phyloP scores from a whole-genome alignment of 2,113 vertebrate species.

The Psephotus haematonotus region DNA sequence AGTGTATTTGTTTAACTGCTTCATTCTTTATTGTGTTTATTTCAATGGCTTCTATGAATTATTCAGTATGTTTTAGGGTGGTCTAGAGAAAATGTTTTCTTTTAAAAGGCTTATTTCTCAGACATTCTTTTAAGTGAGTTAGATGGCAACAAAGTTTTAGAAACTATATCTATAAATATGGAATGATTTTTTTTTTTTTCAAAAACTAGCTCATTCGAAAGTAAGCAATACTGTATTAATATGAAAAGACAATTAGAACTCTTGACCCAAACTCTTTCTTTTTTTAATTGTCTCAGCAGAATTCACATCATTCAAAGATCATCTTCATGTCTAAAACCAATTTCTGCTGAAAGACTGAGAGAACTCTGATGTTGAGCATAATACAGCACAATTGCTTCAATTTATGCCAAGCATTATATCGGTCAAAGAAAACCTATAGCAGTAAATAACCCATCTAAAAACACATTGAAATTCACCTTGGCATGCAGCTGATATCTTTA shows the following conservation, averaged over 20 bases:
- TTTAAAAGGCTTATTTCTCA: constrained; percentile 67
- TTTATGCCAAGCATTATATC: constrained; percentile 8
- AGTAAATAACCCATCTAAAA: not conserved
- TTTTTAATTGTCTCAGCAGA: constrained; percentile 69
- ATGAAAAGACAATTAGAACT: constrained; percentile 28
- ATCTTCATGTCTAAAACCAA: constrained; percentile 59
- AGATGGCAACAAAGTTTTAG: constrained; percentile 63
- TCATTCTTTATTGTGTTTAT: constrained; percentile 71
- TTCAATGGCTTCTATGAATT: constrained; percentile 68
- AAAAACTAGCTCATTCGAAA: not conserved
- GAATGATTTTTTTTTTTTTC: not conserved
- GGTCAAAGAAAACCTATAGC: not conserved
- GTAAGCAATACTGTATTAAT: constrained; percentile 26
- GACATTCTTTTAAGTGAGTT: constrained; percentile 68
- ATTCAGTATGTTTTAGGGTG: constrained; percentile 66
- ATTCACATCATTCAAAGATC: constrained; percentile 51
- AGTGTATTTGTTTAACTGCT: constrained; percentile 58
- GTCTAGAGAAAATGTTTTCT: constrained; percentile 60
- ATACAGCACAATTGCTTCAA: constrained; percentile 25
- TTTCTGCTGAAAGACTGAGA: constrained; percentile 29
- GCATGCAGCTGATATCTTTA: not conserved
- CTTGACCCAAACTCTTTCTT: constrained; percentile 17
- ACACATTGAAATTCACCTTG: not conserved
- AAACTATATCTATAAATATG: constrained; percentile 60
- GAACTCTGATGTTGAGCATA: constrained; percentile 27